phyloP scores from a whole-genome alignment of 1,140 invertebrate genomes.

The Drosophila parabipectinata region DNA sequence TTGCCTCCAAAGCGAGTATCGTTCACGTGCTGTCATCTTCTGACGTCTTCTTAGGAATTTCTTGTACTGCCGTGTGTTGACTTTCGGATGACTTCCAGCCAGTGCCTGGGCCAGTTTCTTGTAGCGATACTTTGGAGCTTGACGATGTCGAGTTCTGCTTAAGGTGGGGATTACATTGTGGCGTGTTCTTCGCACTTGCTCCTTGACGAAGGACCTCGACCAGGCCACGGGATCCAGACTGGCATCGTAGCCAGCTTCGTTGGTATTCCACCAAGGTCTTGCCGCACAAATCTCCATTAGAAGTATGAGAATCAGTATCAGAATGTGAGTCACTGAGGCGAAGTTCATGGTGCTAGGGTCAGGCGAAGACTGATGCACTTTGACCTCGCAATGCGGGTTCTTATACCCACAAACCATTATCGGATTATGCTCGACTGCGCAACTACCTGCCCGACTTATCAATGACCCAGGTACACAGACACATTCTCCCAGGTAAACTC shows the following conservation, averaged over 20 bases:
- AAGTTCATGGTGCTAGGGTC: conserved; percentile 33
- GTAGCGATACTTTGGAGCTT: neutral
- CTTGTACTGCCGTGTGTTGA: conserved; percentile 26
- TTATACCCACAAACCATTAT: conserved; percentile 45
- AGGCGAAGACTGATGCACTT: conserved; percentile 28
- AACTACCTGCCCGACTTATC: conserved; percentile 38
- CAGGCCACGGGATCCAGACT: conserved; percentile 73
- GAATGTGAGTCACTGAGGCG: conserved; percentile 3
- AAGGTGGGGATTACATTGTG: conserved; percentile 16
- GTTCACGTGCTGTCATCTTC: conserved; percentile 47
- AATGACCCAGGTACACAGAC: conserved; percentile 28
- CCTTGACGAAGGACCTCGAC: conserved; percentile 71
- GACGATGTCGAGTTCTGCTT: neutral
- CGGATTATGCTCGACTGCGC: conserved; percentile 21
- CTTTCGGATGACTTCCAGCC: neutral
- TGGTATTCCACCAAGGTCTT: conserved; percentile 51
- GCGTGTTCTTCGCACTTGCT: conserved; percentile 48
- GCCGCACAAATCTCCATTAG: conserved; percentile 4
- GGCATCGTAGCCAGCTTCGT: conserved; percentile 62
- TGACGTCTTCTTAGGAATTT: conserved; percentile 38
- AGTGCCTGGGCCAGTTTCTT: neutral
- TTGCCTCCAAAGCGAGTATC: conserved; percentile 16
- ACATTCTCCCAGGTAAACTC: conserved; percentile 9
- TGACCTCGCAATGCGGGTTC: conserved; percentile 18
- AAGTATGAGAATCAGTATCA: conserved; percentile 5